Evolutionary conservation across 2,888 invertebrate genomes (phyloP), one percentile per base, ranked within the genome.

Genomic region (Coenonympha glycerion): DNA sequence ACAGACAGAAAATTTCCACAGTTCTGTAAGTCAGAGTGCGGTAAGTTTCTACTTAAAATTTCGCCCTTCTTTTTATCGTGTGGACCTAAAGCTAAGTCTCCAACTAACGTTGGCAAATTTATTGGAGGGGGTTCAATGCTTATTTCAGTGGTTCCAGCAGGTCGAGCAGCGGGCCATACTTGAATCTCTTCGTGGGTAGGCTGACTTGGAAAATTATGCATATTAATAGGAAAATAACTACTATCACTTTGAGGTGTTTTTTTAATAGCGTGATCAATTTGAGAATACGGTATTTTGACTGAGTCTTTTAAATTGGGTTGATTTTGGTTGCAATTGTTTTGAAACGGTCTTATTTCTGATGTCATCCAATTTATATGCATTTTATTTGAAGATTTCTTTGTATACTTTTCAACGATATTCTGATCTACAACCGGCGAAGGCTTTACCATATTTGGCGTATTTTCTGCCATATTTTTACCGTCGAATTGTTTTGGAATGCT

Each of bases 331-430:
- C 72, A 81, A 61, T 69, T 73, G 57, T 69, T 79, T 66, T 83
- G 82, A 65, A 79, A 73, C 11, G 86, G 74, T 55, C 85, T 76
- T 36, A 76, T 76, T 72, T 87, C 87, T 13, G 87, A 87, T 15
- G 87, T 87, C 87, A 87, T 87, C 87, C 87, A 87, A 61, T 87
- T 87, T 24, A 87, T 87, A 54, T 86, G 87, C 79, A 78, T 85
- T 73, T 87, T 87, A 50, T 62, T 82, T 1, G 84, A 82, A 4
- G 82, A 82, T 55, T 86, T 87, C 58, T 87, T 87, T 0, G 79
- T 77, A 61, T 74, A 85, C 56, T 86, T 86, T 51, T 86, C 86
- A 28, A 73, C 56, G 46, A 77, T 72, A 49, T 75, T 76, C 24
- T 67, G 64, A 19, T 66, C 65, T 6, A 59, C 59, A 47, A 67